A percentile compares a stretch with the other conserved stretches of the same genome.
Conservation (phyloP, 2,113 vertebrate genomes). For the Collichthys lucidus region DNA sequence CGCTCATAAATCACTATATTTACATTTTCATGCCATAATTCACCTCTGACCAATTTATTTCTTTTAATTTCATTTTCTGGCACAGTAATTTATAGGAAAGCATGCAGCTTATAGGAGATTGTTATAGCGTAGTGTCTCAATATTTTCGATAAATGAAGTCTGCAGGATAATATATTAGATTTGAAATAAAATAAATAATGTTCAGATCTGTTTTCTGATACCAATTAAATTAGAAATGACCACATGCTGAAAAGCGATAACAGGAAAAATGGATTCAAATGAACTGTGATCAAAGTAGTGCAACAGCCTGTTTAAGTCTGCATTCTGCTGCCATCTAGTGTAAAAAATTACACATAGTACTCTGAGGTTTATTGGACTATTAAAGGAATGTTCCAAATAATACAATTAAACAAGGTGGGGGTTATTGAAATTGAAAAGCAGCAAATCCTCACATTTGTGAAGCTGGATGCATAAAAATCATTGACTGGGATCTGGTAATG, state of each 20-base stretch:
- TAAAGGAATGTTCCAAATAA: not conserved
- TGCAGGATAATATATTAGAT: not conserved
- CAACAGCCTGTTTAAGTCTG: too few species aligned
- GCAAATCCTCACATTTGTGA: too few species aligned
- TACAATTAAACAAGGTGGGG: too few species aligned
- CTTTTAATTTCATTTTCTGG: not conserved
- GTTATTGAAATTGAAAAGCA: too few species aligned
- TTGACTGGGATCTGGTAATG: conserved; percentile 48
- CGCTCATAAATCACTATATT: too few species aligned
- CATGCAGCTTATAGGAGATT: not conserved
- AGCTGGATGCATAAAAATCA: not conserved
- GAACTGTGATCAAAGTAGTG: not conserved
- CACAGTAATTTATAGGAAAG: too few species aligned
- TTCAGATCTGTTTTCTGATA: not conserved
- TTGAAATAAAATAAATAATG: not conserved
- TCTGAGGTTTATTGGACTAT: not conserved
- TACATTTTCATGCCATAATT: too few species aligned
- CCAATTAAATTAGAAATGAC: not conserved
- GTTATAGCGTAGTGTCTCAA: not conserved
- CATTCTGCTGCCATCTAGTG: conserved; percentile 57
- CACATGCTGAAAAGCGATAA: not conserved
- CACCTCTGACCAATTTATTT: too few species aligned
- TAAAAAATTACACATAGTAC: not conserved
- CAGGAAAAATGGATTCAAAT: not conserved
- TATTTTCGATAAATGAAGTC: not conserved